Conservation (phyloP, 2,797 vertebrate species). For the Pygocentrus nattereri region DNA sequence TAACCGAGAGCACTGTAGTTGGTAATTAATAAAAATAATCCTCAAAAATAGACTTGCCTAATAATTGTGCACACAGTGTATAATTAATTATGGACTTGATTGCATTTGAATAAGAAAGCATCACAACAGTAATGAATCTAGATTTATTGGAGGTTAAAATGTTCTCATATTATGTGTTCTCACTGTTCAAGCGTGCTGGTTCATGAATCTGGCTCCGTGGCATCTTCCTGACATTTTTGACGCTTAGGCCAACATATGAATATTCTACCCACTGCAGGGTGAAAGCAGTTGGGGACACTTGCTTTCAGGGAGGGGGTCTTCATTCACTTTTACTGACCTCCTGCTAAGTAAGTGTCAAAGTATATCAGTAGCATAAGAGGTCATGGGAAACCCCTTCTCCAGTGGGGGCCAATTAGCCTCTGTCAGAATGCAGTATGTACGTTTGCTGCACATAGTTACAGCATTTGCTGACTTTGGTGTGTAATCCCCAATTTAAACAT, state of each 20-base stretch:
- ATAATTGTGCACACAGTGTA: too few relatives aligned
- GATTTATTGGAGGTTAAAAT: neutral
- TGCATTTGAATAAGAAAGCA: neutral
- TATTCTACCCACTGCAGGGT: constrained; percentile 34
- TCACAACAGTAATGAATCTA: neutral
- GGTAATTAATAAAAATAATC: too few relatives aligned
- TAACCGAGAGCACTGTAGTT: too few relatives aligned
- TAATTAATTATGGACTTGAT: neutral
- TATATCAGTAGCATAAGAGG: constrained; percentile 45
- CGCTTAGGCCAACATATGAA: constrained; percentile 36
- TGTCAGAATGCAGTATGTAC: constrained; percentile 54
- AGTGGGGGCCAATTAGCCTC: constrained; percentile 60
- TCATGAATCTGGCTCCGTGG: neutral
- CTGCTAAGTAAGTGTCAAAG: constrained; percentile 58
- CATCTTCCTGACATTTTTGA: constrained; percentile 31
- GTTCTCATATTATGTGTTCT: neutral
- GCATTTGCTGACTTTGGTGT: constrained; percentile 18
- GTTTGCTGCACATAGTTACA: constrained; percentile 11
- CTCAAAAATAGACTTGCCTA: too few relatives aligned
- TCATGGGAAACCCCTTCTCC: constrained; percentile 44
- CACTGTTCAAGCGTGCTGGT: neutral
- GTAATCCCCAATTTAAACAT: constrained; percentile 11
- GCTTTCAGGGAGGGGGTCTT: constrained; percentile 43
- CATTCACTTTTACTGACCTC: constrained; percentile 39
- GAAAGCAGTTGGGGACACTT: constrained; percentile 40